These are phyloP conservation scores for Ectropis crepuscularia DNA, from an alignment of 2,888 invertebrate genomes.

Conservation along the genomic window DNA sequence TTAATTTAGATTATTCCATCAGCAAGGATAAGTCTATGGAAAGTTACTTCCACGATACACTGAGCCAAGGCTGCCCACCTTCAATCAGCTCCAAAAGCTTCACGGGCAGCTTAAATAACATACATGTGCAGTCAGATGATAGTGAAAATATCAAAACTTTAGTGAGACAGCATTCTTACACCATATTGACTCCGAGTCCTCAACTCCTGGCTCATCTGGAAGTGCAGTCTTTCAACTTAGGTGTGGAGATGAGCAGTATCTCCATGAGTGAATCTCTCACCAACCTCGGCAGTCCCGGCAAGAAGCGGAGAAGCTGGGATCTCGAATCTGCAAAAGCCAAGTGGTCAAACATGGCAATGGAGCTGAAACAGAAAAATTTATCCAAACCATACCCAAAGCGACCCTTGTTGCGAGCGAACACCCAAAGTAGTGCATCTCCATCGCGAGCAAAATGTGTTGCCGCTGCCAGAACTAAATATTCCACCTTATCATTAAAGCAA, in stretches of 20 bases:
- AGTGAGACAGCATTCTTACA: conserved; percentile 91
- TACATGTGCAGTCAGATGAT: conserved; percentile 66
- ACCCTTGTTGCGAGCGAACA: conserved; percentile 33
- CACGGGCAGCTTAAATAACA: conserved; percentile 77
- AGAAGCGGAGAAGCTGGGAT: conserved; percentile 79
- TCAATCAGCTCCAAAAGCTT: conserved; percentile 72
- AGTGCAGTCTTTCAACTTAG: conserved; percentile 75
- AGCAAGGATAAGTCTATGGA: conserved; percentile 47
- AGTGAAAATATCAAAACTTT: conserved; percentile 64
- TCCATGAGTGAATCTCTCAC: conserved; percentile 81
- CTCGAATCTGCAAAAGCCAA: conserved; percentile 77
- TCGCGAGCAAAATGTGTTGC: conserved; percentile 51
- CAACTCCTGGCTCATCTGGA: conserved; percentile 87
- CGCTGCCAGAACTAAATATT: conserved; percentile 50
- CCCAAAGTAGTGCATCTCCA: conserved; percentile 47
- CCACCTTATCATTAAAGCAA: conserved; percentile 47
- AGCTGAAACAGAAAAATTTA: conserved; percentile 60
- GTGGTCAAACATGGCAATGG: conserved; percentile 80
- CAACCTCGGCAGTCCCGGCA: conserved; percentile 60
- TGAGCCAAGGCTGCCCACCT: conserved; percentile 59
- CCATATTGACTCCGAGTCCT: conserved; percentile 91
- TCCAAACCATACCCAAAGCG: conserved; percentile 34
- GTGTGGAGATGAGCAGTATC: conserved; percentile 76
- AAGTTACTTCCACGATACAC: conserved; percentile 49
- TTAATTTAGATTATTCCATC: conserved; percentile 50